Conservation (phyloP, 53 echinoderm and acorn worm genomes). For the Apostichopus leukothele region DNA sequence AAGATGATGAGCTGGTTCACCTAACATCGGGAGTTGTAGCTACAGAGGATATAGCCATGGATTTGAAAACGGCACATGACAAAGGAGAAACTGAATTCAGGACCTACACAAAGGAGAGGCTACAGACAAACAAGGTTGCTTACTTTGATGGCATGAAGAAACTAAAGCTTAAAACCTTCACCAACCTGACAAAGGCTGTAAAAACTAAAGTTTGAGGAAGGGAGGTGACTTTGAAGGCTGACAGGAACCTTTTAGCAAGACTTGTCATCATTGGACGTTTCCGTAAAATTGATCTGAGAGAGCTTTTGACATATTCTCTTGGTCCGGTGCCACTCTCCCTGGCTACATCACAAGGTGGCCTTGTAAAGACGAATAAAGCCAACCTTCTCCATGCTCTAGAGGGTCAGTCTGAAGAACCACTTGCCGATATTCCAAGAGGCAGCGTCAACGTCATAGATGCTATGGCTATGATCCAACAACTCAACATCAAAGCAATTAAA, state of each 20-base stretch:
- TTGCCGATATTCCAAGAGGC: conserved; percentile 20
- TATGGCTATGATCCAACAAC: conserved; percentile 59
- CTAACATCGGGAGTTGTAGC: conserved; percentile 63
- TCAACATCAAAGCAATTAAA: background rate
- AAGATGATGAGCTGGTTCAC: background rate
- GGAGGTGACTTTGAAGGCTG: conserved; percentile 27
- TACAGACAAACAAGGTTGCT: conserved; percentile 9
- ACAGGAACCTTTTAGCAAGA: conserved; percentile 53
- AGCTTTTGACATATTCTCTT: too few relatives aligned
- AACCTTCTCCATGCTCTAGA: conserved; percentile 49
- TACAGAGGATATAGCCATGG: conserved; percentile 26
- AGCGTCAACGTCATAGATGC: conserved; percentile 52
- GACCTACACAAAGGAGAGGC: conserved; percentile 21
- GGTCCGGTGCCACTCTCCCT: background rate
- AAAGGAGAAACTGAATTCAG: conserved; percentile 36
- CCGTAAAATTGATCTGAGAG: too few relatives aligned
- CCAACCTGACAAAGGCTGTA: conserved; percentile 2
- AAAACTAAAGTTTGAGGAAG: conserved; percentile 24
- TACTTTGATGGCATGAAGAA: conserved; percentile 24
- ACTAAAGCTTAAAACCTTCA: conserved; percentile 48
- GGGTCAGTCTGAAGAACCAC: background rate
- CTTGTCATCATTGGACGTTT: too few relatives aligned
- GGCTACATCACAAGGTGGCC: conserved; percentile 35
- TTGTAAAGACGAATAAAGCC: conserved; percentile 60
- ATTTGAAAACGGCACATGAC: conserved; percentile 52